Evolutionary conservation across 2,113 vertebrate species (phyloP), one percentile per base, ranked within the genome.

Genomic region (Brachirus orientalis): DNA sequence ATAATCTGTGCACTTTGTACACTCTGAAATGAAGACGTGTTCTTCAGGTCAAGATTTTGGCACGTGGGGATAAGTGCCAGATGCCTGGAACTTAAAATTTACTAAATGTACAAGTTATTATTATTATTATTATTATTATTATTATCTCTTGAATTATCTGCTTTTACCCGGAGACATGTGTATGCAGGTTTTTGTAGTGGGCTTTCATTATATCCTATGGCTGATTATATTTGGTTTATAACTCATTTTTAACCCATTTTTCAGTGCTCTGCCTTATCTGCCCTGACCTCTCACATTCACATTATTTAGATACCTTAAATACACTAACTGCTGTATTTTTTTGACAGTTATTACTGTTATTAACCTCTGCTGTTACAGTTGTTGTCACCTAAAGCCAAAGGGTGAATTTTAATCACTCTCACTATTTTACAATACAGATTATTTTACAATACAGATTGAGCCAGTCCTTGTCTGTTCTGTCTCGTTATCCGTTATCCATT

Each of bases 191-290:
- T 36, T 55, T 10, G 10, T 81, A 40, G 77, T 66, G 43, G 43
- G 58, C 54, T 81, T 78, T 46, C 19, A 54, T 22, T 52, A 6
- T 44, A 28, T 64, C 36, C 5, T 51, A 57, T 54, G 40, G 36
- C 41, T 73, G 11, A 16, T 83, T 61, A 54, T 62, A 40, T 73
- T 19, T n/a, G 33, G 70, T 85, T 84, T 63, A 71, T 86, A 80
- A 85, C 53, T 47, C 16, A 53, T 12, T 53, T 22, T 17, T 28
- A 5, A 48, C 48, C 53, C 4, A 12, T 61, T 71, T 70, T 68
- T 19, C 7, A 1, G 38, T n/a, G 59, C 40, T 40, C 13, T 37
- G 40, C 55, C 20, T 55, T 18, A 13, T 73, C 20, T 60, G 45
- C 6, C 40, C 38, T 50, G 65, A 77, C 69, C 73, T 10, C 36